These are phyloP conservation scores for Eupithecia exiguata DNA, from an alignment of 2,888 invertebrate species.

Conservation along the genomic window DNA sequence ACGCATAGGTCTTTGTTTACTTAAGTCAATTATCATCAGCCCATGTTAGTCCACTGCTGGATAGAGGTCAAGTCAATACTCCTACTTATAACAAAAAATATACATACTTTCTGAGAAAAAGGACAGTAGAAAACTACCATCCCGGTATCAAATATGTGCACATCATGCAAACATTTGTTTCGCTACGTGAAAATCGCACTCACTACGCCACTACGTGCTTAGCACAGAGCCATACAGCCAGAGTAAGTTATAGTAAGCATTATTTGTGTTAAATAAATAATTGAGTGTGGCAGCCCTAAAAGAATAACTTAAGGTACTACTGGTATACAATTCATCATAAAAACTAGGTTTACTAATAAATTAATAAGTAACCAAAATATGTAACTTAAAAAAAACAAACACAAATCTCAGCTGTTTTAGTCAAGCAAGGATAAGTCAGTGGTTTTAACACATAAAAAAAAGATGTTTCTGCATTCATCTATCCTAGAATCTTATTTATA, in stretches of 20 bases:
- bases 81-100: too few species aligned
- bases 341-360: not conserved
- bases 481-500: not conserved
- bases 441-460: too few species aligned
- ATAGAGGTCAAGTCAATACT: too few species aligned
- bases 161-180: not conserved
- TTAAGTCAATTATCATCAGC: too few species aligned
- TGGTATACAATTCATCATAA: not conserved
- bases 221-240: not conserved
- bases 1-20: too few species aligned
- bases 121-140: too few species aligned
- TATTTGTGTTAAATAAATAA: slow-evolving; percentile 13
- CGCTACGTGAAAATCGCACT: not conserved
- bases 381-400: too few species aligned
- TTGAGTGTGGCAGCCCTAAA: slow-evolving; percentile 14
- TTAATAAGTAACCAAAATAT: not conserved
- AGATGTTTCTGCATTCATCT: too few species aligned
- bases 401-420: too few species aligned
- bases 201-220: not conserved
- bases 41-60: too few species aligned
- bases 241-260: not conserved
- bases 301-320: slow-evolving; percentile 1
- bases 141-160: not conserved
- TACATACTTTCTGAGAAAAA: too few species aligned
- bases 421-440: too few species aligned